Conservation (phyloP, 53 echinoderm and acorn worm species). For the Zoroaster sp. region DNA sequence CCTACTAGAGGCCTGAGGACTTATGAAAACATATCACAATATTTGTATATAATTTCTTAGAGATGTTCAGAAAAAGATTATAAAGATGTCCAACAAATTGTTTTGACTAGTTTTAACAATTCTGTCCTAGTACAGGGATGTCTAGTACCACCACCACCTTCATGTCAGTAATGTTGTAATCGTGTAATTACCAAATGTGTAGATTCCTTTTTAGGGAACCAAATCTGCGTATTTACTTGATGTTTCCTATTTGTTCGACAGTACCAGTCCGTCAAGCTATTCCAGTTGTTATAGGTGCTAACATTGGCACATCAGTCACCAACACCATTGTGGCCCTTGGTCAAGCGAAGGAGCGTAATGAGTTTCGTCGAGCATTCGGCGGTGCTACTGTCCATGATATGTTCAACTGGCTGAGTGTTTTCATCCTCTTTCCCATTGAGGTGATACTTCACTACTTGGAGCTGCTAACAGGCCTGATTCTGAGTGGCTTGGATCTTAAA, state of each 20-base stretch:
- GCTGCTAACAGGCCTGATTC: constrained; percentile 53
- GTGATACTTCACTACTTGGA: constrained; percentile 66
- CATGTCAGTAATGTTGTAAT: no score
- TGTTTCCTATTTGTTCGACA: not conserved
- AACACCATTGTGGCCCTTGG: constrained; percentile 93
- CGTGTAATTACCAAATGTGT: no score
- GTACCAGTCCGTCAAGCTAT: constrained; percentile 78
- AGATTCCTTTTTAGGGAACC: no score
- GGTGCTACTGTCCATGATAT: constrained; percentile 95
- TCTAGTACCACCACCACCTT: no score
- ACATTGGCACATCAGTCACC: constrained; percentile 95
- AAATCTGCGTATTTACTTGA: no score
- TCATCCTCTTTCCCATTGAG: constrained; percentile 83
- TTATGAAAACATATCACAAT: no score
- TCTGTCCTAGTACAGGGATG: no score
- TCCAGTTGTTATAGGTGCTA: constrained; percentile 96
- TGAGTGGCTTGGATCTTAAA: constrained; percentile 35
- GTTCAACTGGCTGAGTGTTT: constrained; percentile 94
- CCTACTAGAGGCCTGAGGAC: no score
- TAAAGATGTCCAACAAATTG: no score
- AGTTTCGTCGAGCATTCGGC: constrained; percentile 96
- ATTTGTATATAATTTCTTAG: no score
- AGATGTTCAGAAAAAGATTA: no score
- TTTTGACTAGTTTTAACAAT: no score
- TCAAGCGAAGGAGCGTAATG: constrained; percentile 70